Evolutionary conservation across 2,113 vertebrate genomes (phyloP).

Genomic region (Genyomyrus donnyi): DNA sequence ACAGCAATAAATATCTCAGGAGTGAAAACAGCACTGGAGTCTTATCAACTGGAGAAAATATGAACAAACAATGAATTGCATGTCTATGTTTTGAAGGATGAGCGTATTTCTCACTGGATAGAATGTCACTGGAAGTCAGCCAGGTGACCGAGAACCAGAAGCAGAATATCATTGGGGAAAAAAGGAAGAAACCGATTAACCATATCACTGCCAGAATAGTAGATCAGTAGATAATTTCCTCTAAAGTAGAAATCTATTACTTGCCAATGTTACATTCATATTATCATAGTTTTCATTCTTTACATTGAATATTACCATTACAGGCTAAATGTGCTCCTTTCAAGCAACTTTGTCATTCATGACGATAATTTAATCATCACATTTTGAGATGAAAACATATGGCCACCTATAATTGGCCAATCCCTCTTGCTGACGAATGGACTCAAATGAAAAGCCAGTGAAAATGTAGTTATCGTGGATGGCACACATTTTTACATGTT

Average conservation of each 20-base stretch:
- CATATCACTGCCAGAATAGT: slow-evolving; percentile 48
- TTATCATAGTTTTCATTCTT: too few species aligned
- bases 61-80: slow-evolving; percentile 30
- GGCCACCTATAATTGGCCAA: slow-evolving; percentile 63
- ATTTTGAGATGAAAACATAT: slow-evolving; percentile 67
- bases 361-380: slow-evolving; percentile 60
- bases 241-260: background rate
- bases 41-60: slow-evolving; percentile 17
- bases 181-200: slow-evolving; percentile 47
- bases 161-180: slow-evolving; percentile 56
- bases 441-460: slow-evolving; percentile 27
- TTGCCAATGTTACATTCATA: background rate
- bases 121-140: slow-evolving; percentile 12
- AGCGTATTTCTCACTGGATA: slow-evolving; percentile 33
- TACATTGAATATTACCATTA: background rate
- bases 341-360: slow-evolving; percentile 40
- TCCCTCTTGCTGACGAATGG: slow-evolving; percentile 58
- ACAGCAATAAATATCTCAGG: background rate
- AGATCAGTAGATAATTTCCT: slow-evolving; percentile 7
- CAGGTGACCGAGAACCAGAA: background rate
- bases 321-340: slow-evolving; percentile 25
- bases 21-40: background rate
- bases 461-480: slow-evolving; percentile 40
- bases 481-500: slow-evolving; percentile 27
- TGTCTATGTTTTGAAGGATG: slow-evolving; percentile 24